Evolutionary conservation across 2,113 vertebrate genomes (phyloP).

Genomic region (Barnardius zonarius): DNA sequence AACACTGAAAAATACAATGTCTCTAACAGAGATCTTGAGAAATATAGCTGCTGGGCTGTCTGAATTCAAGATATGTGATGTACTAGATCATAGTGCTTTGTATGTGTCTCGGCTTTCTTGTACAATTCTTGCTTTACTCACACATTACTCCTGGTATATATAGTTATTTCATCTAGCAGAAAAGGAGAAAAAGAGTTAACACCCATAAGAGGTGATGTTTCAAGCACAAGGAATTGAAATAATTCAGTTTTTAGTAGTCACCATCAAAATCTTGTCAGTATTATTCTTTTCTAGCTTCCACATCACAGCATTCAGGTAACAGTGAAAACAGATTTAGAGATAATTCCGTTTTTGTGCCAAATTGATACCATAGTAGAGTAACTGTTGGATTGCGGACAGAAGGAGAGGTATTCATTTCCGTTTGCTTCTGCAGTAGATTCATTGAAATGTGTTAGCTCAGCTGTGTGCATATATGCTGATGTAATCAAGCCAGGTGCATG

Average conservation of each 20-base stretch:
- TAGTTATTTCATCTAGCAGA: background rate
- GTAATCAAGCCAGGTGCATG: constrained; percentile 57
- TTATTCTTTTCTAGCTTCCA: background rate
- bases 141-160: background rate
- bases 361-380: background rate
- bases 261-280: background rate
- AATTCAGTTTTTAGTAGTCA: background rate
- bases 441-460: constrained; percentile 51
- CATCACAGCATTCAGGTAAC: background rate
- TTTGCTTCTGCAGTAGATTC: constrained; percentile 21
- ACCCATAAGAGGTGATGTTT: background rate
- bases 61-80: background rate
- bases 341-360: background rate
- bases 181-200: background rate
- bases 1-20: background rate
- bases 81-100: background rate
- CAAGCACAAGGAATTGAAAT: background rate
- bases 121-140: background rate
- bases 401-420: constrained; percentile 43
- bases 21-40: background rate
- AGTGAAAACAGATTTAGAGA: background rate
- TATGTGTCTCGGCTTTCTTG: background rate
- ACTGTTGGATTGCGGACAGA: background rate
- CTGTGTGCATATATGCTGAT: constrained; percentile 42
- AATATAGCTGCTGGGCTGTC: background rate